Evolutionary conservation across 1,140 invertebrate species (phyloP).

Genomic region (Phthorimaea operculella): DNA sequence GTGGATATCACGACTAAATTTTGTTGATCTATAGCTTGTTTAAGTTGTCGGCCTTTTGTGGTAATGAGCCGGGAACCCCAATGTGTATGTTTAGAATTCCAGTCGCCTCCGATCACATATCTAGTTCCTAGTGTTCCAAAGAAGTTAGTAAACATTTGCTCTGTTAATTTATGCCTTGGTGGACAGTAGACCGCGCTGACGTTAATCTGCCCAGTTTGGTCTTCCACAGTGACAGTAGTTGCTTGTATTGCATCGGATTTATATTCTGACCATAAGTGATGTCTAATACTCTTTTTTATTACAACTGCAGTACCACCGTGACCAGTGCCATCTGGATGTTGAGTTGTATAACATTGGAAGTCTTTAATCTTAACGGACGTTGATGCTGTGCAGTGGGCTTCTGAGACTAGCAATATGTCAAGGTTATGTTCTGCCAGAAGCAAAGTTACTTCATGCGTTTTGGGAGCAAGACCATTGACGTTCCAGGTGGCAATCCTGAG

Average conservation of each 20-base stretch:
- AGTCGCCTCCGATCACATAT: conserved; percentile 21
- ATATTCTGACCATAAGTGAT: conserved; percentile 9
- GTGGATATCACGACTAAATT: not conserved
- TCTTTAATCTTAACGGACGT: conserved; percentile 5
- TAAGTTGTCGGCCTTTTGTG: conserved; percentile 5
- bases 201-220: conserved; percentile 10
- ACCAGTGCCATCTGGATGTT: conserved; percentile 22
- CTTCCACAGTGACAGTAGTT: conserved; percentile 15
- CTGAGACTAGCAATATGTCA: conserved; percentile 16
- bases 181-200: conserved; percentile 23
- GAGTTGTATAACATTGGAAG: conserved; percentile 11
- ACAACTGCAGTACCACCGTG: conserved; percentile 22
- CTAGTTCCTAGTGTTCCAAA: conserved; percentile 12
- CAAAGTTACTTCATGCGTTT: conserved; percentile 16
- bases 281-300: conserved; percentile 16
- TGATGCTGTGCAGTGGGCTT: conserved; percentile 14
- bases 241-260: conserved; percentile 16
- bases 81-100: conserved; percentile 19
- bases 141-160: conserved; percentile 7
- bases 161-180: conserved; percentile 11
- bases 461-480: conserved; percentile 22
- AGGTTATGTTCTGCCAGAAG: conserved; percentile 11
- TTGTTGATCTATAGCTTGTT: not conserved
- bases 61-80: conserved; percentile 16
- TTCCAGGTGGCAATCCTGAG: conserved; percentile 20